These are phyloP conservation scores for Dendroctonus ponderosae DNA, from an alignment of 1,140 invertebrate genomes.

Conservation along the genomic window DNA sequence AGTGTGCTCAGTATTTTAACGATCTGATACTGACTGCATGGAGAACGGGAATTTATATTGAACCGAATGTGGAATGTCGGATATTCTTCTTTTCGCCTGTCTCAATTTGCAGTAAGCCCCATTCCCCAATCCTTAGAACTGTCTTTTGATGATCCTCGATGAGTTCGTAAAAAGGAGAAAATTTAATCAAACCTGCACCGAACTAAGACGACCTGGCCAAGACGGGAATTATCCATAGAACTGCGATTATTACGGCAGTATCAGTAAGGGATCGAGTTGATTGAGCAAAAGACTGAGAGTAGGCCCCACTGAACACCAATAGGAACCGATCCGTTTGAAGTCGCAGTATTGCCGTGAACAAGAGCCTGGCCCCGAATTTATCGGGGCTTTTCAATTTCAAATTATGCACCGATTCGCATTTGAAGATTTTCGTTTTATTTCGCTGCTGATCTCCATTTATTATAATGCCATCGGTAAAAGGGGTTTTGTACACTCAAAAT, in stretches of 20 bases:
- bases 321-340: constrained; percentile 34
- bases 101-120: constrained; percentile 2
- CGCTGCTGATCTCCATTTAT: constrained; percentile 6
- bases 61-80: no score
- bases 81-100: background rate
- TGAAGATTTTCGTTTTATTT: constrained; percentile 25
- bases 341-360: constrained; percentile 1
- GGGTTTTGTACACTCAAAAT: no score
- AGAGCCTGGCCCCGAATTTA: constrained; percentile 11
- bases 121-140: background rate
- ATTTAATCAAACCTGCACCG: constrained; percentile 36
- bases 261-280: constrained; percentile 29
- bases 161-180: constrained; percentile 26
- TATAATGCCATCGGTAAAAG: background rate
- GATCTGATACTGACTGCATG: no score
- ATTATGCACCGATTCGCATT: constrained; percentile 21
- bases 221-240: constrained; percentile 29
- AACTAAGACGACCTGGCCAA: constrained; percentile 30
- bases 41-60: no score
- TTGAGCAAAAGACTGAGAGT: constrained; percentile 34
- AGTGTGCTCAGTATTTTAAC: no score
- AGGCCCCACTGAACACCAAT: constrained; percentile 29
- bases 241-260: constrained; percentile 23
- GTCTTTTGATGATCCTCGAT: constrained; percentile 8
- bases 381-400: constrained; percentile 20